Conservation (phyloP, 92 coral and sea anemone species). For the Phymanthus crucifer region DNA sequence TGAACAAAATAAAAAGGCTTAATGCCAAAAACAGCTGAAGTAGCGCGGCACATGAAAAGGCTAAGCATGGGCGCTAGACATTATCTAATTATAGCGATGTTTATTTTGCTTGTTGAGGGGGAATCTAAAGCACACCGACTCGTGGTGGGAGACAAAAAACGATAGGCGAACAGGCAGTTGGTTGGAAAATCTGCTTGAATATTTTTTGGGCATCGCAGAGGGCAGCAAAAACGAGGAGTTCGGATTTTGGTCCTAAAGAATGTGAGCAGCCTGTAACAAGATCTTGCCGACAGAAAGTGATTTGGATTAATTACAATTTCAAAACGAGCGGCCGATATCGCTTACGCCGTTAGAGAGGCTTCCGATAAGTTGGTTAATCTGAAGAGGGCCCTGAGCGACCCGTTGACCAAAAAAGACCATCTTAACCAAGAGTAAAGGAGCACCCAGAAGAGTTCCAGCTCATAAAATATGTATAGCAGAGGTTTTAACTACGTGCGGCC, state of each 20-base stretch:
- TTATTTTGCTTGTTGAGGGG: slow-evolving; percentile 79
- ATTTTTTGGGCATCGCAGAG: slow-evolving; percentile 16
- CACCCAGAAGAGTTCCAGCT: neutral
- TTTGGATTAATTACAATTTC: slow-evolving; percentile 80
- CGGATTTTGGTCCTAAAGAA: slow-evolving; percentile 33
- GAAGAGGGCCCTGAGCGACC: slow-evolving; percentile 36
- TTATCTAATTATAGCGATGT: slow-evolving; percentile 86
- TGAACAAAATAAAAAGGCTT: slow-evolving; percentile 28
- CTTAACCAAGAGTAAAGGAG: slow-evolving; percentile 32
- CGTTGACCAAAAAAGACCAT: slow-evolving; percentile 29
- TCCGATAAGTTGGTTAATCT: slow-evolving; percentile 60
- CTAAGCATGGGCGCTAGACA: slow-evolving; percentile 65
- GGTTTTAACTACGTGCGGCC: slow-evolving; percentile 71
- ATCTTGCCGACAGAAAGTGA: slow-evolving; percentile 73
- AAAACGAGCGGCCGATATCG: slow-evolving; percentile 84
- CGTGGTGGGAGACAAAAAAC: slow-evolving; percentile 26
- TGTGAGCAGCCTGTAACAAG: slow-evolving; percentile 38
- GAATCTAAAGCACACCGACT: slow-evolving; percentile 56
- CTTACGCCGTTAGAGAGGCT: slow-evolving; percentile 69
- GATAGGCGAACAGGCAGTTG: neutral
- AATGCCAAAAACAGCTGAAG: slow-evolving; percentile 83
- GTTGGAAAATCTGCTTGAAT: slow-evolving; percentile 2
- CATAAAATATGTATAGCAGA: slow-evolving; percentile 55
- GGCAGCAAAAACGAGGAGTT: slow-evolving; percentile 6
- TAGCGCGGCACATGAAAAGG: slow-evolving; percentile 81